Evolutionary conservation across 1,140 invertebrate species (phyloP).

Genomic region (Octopus bimaculoides): DNA sequence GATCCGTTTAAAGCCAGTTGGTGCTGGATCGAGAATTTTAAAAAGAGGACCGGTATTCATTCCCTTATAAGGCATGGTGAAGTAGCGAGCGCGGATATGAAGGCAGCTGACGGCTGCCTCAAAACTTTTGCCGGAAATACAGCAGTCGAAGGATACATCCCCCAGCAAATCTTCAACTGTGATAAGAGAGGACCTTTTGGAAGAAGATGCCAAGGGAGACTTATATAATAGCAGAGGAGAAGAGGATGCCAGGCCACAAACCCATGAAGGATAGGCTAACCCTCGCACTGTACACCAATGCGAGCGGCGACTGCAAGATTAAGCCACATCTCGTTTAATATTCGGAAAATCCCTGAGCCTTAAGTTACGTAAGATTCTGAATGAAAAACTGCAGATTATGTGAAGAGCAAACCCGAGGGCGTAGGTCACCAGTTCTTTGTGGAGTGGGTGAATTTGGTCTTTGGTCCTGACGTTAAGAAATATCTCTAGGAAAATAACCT

Average conservation of each 20-base stretch:
- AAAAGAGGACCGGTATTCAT: conserved; percentile 6
- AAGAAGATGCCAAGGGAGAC: conserved; percentile 6
- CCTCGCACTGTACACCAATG: conserved; percentile 6
- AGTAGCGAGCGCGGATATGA: conserved; percentile 6
- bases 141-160: conserved; percentile 6
- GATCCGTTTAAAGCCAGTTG: conserved; percentile 3
- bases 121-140: conserved; percentile 4
- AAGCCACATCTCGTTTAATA: background rate
- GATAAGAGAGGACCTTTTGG: conserved; percentile 3
- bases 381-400: conserved; percentile 4
- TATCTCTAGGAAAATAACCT: conserved; percentile 4
- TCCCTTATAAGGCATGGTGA: conserved; percentile 3
- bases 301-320: conserved; percentile 6
- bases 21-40: background rate
- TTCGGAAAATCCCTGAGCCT: conserved; percentile 3
- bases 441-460: conserved; percentile 6
- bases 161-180: conserved; percentile 6
- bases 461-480: conserved; percentile 7
- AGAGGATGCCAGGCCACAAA: conserved; percentile 6
- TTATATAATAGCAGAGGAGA: conserved; percentile 7
- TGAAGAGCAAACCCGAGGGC: conserved; percentile 6
- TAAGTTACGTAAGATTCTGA: conserved; percentile 7
- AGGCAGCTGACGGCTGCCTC: background rate
- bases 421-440: conserved; percentile 6
- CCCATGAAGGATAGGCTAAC: conserved; percentile 6